Conservation (phyloP, 2,113 vertebrate genomes). For the Lathamus discolor region DNA sequence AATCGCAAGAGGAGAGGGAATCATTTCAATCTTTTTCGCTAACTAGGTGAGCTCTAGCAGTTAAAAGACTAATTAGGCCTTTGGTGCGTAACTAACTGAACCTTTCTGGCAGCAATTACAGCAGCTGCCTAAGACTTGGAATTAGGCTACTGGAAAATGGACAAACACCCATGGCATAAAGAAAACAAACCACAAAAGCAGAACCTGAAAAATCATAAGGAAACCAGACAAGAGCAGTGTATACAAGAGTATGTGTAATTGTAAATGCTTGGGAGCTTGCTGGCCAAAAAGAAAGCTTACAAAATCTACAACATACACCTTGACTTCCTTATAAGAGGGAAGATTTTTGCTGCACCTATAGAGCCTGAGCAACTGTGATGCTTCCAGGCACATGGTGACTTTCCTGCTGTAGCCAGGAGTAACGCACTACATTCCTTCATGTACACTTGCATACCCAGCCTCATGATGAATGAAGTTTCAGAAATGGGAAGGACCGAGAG, state of each 20-base stretch:
- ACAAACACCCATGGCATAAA: background rate
- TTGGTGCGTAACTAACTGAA: background rate
- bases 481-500: fast-evolving
- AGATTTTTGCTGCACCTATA: background rate
- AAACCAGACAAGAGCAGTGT: background rate
- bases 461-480: background rate
- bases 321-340: background rate
- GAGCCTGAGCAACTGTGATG: background rate
- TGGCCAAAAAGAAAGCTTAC: background rate
- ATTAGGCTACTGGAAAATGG: background rate
- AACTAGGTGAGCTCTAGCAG: background rate
- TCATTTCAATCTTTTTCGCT: background rate
- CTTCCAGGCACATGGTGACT: fast-evolving
- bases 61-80: slow-evolving; percentile 22
- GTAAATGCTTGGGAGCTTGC: background rate
- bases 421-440: fast-evolving
- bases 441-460: background rate
- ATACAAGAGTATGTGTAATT: background rate
- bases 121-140: background rate
- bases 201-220: background rate
- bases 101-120: background rate
- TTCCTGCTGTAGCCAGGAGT: background rate
- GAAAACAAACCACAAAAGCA: slow-evolving; percentile 5
- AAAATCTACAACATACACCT: background rate
- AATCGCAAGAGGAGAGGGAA: background rate